These are phyloP conservation scores for Dolichopus griseipennis DNA, from an alignment of 2,888 invertebrate genomes.

Conservation along the genomic window DNA sequence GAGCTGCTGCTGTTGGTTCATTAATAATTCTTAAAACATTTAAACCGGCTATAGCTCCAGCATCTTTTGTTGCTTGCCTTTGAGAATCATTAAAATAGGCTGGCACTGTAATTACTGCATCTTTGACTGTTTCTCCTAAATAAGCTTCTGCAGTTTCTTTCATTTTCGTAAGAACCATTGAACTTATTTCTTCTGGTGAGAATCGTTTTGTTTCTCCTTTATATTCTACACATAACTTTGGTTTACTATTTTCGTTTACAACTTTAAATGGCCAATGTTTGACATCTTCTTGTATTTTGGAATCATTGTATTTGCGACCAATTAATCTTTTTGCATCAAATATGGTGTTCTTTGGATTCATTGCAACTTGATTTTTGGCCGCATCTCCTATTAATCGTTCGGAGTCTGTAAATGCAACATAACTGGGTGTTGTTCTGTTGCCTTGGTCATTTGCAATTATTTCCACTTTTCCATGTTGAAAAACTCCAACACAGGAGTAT, in stretches of 20 bases:
- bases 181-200: slow-evolving; percentile 62
- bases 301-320: slow-evolving; percentile 62
- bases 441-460: slow-evolving; percentile 71
- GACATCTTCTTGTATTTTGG: slow-evolving; percentile 67
- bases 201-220: slow-evolving; percentile 57
- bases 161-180: slow-evolving; percentile 56
- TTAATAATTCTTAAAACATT: slow-evolving; percentile 83
- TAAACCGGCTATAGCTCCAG: slow-evolving; percentile 77
- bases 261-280: slow-evolving; percentile 79
- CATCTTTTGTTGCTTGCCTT: slow-evolving; percentile 83
- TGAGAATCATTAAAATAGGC: slow-evolving; percentile 83
- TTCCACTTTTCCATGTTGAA: slow-evolving; percentile 66
- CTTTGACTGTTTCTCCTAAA: slow-evolving; percentile 69
- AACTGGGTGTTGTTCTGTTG: slow-evolving; percentile 66
- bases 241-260: slow-evolving; percentile 54
- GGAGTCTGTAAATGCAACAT: slow-evolving; percentile 62
- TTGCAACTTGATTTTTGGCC: slow-evolving; percentile 62
- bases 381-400: slow-evolving; percentile 63
- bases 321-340: slow-evolving; percentile 70
- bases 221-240: slow-evolving; percentile 59
- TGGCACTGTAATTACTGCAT: slow-evolving; percentile 80
- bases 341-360: slow-evolving; percentile 65
- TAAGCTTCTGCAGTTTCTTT: slow-evolving; percentile 80
- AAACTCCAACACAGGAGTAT: slow-evolving; percentile 71
- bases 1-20: slow-evolving; percentile 84